Base-by-base conservation (phyloP, 2,888 invertebrate species). In the Drosophila melanocephala region DNA sequence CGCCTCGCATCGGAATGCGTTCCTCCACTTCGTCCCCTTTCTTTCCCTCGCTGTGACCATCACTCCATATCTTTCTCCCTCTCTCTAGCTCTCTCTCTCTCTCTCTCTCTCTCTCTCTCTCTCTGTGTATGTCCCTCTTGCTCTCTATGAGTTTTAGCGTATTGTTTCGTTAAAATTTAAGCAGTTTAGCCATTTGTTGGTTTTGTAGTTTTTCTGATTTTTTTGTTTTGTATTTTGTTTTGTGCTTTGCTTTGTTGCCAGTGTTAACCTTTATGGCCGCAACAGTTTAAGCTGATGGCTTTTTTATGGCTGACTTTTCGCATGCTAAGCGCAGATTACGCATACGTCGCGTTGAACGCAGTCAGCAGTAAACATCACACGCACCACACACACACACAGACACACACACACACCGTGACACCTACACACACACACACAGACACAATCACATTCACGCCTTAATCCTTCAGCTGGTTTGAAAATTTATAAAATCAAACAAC, bases 241-340 rank as follows among this genome's bases (percentile, higher is more conserved):
- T 47, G 30, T 42, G 52, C 52, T 72, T 65, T 79, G 81, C 60
- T 77, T 77, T 81, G 78, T 81, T 80, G 75, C 67, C 78, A 75
- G 75, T 75, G 84, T 84, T 80, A 87, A 81, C 89, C 87, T 89
- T 86, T 87, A 89, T 85, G 88, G 83, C 89, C 88, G 87, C 89
- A 86, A 89, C 88, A 87, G 89, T 87, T 89, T 86, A 86, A 85
- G 86, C 90, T 85, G 86, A 86, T 89, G 89, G 81, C 85, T 89
- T 81, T 89, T 86, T 86, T 87, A 87, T 85, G 83, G 67, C 75
- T 87, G 85, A 87, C 89, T 89, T 89, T 85, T 88, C 66, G 87
- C 82, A 87, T 84, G 84, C 87, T 86, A 89, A 86, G 89, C 89
- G 87, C 88, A 85, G 86, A 86, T 89, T 86, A 86, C 86, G 88